A percentile compares a stretch with the other conserved stretches of the same genome.
These are phyloP conservation scores for Cepaea hortensis DNA, from an alignment of 2,888 invertebrate genomes.

Conservation along the genomic window DNA sequence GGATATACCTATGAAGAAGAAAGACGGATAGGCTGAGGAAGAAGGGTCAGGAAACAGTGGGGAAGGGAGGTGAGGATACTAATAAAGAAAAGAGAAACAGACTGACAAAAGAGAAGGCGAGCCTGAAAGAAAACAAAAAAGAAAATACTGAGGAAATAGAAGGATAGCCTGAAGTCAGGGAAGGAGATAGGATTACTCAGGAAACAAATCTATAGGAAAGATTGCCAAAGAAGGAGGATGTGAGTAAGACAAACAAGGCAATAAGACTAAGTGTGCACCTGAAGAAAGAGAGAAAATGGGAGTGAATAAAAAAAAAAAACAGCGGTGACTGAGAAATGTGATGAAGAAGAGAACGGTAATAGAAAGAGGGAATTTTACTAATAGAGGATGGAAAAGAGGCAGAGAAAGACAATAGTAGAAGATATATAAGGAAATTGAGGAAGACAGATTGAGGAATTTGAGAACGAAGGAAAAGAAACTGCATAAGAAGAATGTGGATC, in stretches of 20 bases:
- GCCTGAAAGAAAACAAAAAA: background rate
- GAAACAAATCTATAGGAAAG: background rate
- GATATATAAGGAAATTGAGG: no score
- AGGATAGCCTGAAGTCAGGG: background rate
- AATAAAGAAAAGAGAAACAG: background rate
- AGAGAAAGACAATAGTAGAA: no score
- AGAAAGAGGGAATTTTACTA: background rate
- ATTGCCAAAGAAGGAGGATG: background rate
- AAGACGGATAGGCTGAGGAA: background rate
- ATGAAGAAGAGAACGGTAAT: background rate
- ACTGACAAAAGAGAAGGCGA: constrained; percentile 1
- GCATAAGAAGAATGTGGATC: no score
- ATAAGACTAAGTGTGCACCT: background rate
- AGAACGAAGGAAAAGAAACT: no score
- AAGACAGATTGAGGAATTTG: no score
- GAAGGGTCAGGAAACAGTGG: background rate
- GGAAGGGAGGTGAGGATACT: no score
- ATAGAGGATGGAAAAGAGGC: background rate
- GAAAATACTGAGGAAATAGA: background rate
- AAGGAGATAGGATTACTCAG: background rate
- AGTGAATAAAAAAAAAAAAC: constrained; percentile 6
- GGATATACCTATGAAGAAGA: background rate
- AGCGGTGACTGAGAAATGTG: background rate
- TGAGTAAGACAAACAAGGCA: background rate
- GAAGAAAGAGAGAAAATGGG: background rate